Base-by-base conservation (phyloP, 2,113 vertebrate species). In the Lepus europaeus region DNA sequence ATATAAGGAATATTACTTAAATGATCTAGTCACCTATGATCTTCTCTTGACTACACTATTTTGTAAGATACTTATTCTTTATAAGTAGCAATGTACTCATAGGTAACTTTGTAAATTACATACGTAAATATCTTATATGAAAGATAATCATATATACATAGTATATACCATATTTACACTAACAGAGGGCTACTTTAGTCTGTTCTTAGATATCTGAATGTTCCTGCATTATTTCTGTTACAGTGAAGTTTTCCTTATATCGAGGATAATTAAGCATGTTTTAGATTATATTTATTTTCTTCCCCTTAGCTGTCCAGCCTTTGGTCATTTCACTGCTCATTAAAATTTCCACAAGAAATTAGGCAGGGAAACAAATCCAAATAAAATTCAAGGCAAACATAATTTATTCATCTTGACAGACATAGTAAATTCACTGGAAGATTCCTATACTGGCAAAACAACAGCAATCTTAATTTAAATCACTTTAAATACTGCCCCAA, bases 251-350 rank as follows among this genome's bases (percentile, higher is more conserved):
- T 97, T 95, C 97, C 93, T 91, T 93, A 94, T 79, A 59, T 74
- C 74, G 91, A 97, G 88, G 70, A 95, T 6, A 90, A 96, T 97
- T 96, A 94, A 95, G 33, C 92, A 96, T 82, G 89, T 96, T 93
- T 94, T 33, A 97, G 86, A 87, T 97, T 73, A 79, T 63, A 78
- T 95, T 94, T 95, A 45, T 33, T 84, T 91, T 78, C 66, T 22
- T 83, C n/a, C 69, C 79, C 11, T 2, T 83, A 53, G 70, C 61
- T 94, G 25, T 59, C 68, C 66, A 91, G 70, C 23, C 80, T 94
- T 93, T 29, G 68, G 74, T 93, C 70, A 85, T 86, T 91, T 95
- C 69, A 89, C 49, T 64, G 89, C 83, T 96, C 68, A 87, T 95
- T 95, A 86, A 96, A 93, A 96, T 91, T 73, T 80, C 39, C 66